These are phyloP conservation scores for Madoqua kirkii DNA, from an alignment of 2,113 vertebrate species.

Conservation along the genomic window DNA sequence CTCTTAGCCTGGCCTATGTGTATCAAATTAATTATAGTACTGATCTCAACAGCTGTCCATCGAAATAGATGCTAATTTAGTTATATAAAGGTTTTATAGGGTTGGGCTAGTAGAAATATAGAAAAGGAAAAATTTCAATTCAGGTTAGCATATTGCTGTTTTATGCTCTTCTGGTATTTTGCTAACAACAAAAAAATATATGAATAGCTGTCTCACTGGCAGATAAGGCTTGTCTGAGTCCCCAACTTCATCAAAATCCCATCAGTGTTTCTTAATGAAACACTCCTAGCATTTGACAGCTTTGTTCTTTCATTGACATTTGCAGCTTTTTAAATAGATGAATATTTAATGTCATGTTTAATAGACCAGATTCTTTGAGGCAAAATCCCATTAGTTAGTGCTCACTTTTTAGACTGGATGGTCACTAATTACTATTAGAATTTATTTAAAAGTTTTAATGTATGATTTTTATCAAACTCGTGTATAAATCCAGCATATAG, in stretches of 20 bases:
- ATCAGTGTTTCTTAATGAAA: neutral
- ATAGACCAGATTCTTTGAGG: conserved; percentile 47
- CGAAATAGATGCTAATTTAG: neutral
- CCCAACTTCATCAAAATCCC: neutral
- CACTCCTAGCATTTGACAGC: neutral
- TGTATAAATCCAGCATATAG: neutral
- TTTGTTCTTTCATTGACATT: conserved; percentile 58
- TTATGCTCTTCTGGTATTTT: neutral
- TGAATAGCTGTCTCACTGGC: neutral
- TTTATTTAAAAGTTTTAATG: conserved; percentile 11
- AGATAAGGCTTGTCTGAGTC: neutral
- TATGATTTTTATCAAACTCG: neutral
- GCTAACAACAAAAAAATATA: neutral
- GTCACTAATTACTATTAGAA: conserved; percentile 23
- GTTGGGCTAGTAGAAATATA: neutral
- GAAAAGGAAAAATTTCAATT: neutral
- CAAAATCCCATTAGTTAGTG: conserved; percentile 38
- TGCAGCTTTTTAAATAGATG: conserved; percentile 59
- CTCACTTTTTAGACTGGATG: neutral
- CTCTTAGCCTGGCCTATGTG: neutral
- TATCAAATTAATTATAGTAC: neutral
- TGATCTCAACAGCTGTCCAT: neutral
- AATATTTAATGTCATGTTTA: conserved; percentile 55
- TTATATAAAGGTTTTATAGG: neutral
- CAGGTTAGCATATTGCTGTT: neutral